Base-by-base conservation (phyloP, 2,888 invertebrate genomes). In the Suillia variegata region DNA sequence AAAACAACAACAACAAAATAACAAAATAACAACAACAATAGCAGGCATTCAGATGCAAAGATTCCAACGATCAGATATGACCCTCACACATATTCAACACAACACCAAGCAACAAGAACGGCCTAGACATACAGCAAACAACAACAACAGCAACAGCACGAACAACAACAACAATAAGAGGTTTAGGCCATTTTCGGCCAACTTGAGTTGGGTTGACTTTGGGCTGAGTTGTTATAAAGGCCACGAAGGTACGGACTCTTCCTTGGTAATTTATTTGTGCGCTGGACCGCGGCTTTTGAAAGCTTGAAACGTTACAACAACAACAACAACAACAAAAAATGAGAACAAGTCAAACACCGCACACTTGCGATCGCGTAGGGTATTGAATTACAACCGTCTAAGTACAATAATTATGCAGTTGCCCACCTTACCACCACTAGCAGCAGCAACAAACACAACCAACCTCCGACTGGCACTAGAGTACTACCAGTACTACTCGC, bases 371-470 rank as follows among this genome's bases (percentile, higher is more conserved):
- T 20, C 6, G n/a, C 38, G n/a, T 13, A 5, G 38, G 17, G 45
- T 45, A 45, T 45, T 45, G 45, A 45, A 45, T 45, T 45, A 45
- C 45, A 45, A 20, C 6, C 45, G 20, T 20, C 45, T 45, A 45
- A 45, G 45, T 45, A 45, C 45, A 45, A 45, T 45, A 45, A 45
- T 45, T 45, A 45, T 20, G 45, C 45, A 38, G 38, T 38, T 38
- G 38, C 38, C 4, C 38, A 13, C 38, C 38, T 20, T 20, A 45
- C 45, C 20, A 18, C 45, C 45, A 45, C 18, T 20, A 13, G 6
- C 45, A n/a, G 8, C 38, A 38, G 12, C 38, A 38, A 4, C 38
- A 38, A n/a, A n/a, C n/a, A 26, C 26, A 5, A 26, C 26, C 6
- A 26, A 26, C 26, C 26, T 6, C 26, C 10, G 6, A 26, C 26